Evolutionary conservation across 2,888 invertebrate genomes (phyloP).

Genomic region (Xestia xanthographa): DNA sequence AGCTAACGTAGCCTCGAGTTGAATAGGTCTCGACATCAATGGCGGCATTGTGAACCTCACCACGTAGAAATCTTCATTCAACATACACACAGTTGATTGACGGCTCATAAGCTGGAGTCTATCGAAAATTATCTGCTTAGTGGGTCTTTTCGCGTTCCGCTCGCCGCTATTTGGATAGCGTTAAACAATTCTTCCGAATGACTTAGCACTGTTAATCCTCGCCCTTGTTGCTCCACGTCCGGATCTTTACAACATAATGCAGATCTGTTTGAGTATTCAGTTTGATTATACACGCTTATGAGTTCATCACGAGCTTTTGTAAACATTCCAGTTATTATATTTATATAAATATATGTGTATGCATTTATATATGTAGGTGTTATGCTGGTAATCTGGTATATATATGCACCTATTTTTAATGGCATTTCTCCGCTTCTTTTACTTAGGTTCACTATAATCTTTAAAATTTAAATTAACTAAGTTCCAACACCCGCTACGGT

Average conservation of each 20-base stretch:
- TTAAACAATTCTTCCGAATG: conserved; percentile 89
- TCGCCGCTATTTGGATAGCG: conserved; percentile 89
- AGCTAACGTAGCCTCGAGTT: conserved; percentile 57
- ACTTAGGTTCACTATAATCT: not conserved
- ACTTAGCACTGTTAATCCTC: conserved; percentile 83
- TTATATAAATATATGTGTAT: conserved; percentile 18
- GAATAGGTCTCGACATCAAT: conserved; percentile 70
- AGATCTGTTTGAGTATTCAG: conserved; percentile 85
- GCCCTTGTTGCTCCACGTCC: conserved; percentile 82
- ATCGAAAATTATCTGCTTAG: conserved; percentile 89
- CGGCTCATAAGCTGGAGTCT: conserved; percentile 81
- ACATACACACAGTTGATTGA: conserved; percentile 83
- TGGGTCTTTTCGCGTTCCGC: conserved; percentile 82
- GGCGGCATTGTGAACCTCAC: conserved; percentile 72
- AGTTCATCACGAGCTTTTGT: conserved; percentile 74
- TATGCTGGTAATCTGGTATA: not conserved
- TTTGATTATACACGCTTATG: conserved; percentile 86
- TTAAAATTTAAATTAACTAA: not conserved
- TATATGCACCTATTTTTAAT: not conserved
- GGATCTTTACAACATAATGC: conserved; percentile 76
- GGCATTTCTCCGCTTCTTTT: not conserved
- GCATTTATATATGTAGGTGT: conserved; percentile 12
- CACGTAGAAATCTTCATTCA: conserved; percentile 75
- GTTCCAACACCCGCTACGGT: not conserved
- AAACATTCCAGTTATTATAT: conserved; percentile 65